phyloP scores from a whole-genome alignment of 2,797 vertebrate genomes.

The Macrochelys suwanniensis region DNA sequence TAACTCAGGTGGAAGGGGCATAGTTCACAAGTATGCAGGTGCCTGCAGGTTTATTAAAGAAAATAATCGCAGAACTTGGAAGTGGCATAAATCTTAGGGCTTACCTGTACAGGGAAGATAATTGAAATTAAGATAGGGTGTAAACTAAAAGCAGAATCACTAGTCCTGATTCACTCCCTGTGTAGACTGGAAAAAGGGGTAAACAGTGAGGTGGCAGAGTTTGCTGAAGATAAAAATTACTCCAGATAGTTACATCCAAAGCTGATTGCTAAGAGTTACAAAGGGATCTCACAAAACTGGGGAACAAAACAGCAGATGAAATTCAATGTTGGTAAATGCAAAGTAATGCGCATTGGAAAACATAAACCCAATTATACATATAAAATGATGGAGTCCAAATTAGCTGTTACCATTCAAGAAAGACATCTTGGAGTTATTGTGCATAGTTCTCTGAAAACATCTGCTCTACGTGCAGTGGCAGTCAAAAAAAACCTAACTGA shows the following conservation, averaged over 20 bases:
- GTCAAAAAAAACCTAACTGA: not conserved
- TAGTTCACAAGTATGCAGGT: not conserved
- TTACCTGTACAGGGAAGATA: not conserved
- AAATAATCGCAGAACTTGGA: not conserved
- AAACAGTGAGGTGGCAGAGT: not conserved
- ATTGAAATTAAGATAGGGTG: not conserved
- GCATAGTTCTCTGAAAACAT: not conserved
- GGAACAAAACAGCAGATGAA: not conserved
- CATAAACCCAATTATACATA: not conserved
- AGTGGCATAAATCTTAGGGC: not conserved
- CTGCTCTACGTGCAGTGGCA: not conserved
- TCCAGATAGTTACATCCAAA: not conserved
- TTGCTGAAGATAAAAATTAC: not conserved
- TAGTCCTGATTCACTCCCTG: not conserved
- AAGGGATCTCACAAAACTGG: not conserved
- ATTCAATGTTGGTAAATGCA: not conserved
- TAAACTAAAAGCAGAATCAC: not conserved
- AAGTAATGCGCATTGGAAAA: not conserved
- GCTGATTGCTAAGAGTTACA: not conserved
- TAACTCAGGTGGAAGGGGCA: not conserved
- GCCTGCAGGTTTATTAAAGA: not conserved
- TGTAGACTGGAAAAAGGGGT: not conserved
- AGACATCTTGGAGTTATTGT: not conserved
- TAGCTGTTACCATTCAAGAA: not conserved
- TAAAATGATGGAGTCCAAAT: not conserved